Percentiles rank a stretch among this genome's conserved stretches.
phyloP scores from a whole-genome alignment of 2,888 invertebrate genomes.

The Listrodromus nycthemerus region DNA sequence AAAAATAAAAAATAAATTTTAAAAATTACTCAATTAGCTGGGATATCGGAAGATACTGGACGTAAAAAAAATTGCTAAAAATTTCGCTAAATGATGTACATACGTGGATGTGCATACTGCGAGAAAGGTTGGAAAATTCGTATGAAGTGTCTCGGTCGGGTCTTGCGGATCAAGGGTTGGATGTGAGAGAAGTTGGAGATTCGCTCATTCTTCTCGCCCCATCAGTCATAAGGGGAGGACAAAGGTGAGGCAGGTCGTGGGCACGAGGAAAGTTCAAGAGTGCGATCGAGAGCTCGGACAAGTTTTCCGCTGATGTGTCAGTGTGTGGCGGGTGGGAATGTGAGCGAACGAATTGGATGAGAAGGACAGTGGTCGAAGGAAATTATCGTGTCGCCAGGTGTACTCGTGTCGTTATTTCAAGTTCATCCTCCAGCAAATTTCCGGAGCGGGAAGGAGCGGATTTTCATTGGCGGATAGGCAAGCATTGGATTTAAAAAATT shows the following conservation, averaged over 20 bases:
- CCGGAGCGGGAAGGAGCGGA: slow-evolving; percentile 15
- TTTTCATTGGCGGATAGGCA: too few relatives aligned
- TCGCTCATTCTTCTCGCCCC: slow-evolving; percentile 57
- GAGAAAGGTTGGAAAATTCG: slow-evolving; percentile 43
- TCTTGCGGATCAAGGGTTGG: slow-evolving; percentile 54
- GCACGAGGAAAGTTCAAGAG: slow-evolving; percentile 71
- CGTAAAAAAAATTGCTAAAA: not conserved
- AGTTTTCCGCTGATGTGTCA: slow-evolving; percentile 59
- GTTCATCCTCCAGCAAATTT: not conserved
- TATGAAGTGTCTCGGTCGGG: slow-evolving; percentile 44
- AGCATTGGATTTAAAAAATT: not conserved
- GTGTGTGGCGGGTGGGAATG: slow-evolving; percentile 21
- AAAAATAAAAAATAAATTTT: too few relatives aligned
- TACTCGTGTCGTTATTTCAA: not conserved
- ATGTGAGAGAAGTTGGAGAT: slow-evolving; percentile 57
- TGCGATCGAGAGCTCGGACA: slow-evolving; percentile 60
- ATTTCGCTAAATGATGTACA: not conserved
- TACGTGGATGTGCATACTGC: not conserved
- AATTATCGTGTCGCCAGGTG: not conserved
- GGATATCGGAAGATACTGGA: not conserved
- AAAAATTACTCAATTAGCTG: slow-evolving; percentile 9
- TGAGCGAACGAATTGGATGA: slow-evolving; percentile 17
- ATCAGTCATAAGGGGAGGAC: slow-evolving; percentile 73
- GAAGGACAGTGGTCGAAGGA: slow-evolving; percentile 24
- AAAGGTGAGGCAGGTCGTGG: slow-evolving; percentile 77